These are phyloP conservation scores for Lasioglossum baleicum DNA, from an alignment of 1,140 invertebrate species.

Conservation along the genomic window DNA sequence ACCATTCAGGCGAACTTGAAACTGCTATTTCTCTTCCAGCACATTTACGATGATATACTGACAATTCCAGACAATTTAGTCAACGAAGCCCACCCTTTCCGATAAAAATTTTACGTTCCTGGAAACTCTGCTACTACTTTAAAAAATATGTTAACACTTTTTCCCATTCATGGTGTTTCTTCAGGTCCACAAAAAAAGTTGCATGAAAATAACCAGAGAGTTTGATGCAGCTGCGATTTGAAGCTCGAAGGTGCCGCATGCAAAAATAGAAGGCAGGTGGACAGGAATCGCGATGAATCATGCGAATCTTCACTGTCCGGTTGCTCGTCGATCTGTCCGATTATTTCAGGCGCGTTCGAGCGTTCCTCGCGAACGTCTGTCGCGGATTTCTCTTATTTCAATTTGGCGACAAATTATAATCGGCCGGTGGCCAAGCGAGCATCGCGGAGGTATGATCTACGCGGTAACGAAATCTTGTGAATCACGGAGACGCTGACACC, in stretches of 20 bases:
- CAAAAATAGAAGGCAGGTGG: not conserved
- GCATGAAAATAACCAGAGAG: too few relatives aligned
- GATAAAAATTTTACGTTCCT: too few relatives aligned
- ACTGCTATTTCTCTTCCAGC: too few relatives aligned
- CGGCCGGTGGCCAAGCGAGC: not conserved
- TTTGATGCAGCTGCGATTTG: too few relatives aligned
- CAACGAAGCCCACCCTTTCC: too few relatives aligned
- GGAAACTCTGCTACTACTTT: too few relatives aligned
- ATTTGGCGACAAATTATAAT: constrained; percentile 37
- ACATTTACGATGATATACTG: too few relatives aligned
- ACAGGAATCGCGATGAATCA: not conserved
- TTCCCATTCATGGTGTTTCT: too few relatives aligned
- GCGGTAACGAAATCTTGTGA: constrained; percentile 18
- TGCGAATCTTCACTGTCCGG: not conserved
- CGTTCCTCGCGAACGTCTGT: not conserved
- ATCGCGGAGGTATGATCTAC: not conserved
- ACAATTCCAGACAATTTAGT: not conserved
- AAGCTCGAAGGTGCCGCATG: too few relatives aligned
- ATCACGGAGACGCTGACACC: not conserved
- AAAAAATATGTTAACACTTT: too few relatives aligned
- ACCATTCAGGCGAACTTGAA: too few relatives aligned
- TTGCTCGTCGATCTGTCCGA: not conserved
- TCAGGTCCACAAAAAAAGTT: too few relatives aligned
- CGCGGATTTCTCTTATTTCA: not conserved
- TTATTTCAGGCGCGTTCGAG: not conserved